These are phyloP conservation scores for Scomber japonicus DNA, from an alignment of 2,113 vertebrate species.

Conservation along the genomic window DNA sequence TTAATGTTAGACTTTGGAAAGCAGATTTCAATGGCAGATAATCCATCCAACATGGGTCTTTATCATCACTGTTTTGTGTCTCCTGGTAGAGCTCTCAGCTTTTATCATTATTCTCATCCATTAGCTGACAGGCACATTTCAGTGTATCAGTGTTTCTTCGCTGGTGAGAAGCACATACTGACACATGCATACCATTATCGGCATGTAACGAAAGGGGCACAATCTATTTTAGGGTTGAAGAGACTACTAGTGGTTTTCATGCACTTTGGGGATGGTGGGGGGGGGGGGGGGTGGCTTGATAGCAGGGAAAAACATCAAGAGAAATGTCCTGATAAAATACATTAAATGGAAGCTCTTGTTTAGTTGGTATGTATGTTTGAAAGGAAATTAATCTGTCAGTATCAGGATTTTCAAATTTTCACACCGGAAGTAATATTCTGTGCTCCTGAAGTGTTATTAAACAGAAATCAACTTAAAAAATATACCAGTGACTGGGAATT, in stretches of 20 bases:
- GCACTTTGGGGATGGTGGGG: background rate
- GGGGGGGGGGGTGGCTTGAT: too few species aligned
- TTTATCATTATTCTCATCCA: constrained; percentile 45
- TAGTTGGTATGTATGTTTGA: background rate
- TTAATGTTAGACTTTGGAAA: constrained; percentile 50
- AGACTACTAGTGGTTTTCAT: constrained; percentile 34
- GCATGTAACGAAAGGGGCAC: constrained; percentile 12
- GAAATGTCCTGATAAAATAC: constrained; percentile 14
- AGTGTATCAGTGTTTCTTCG: constrained; percentile 26
- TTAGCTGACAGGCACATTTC: constrained; percentile 49
- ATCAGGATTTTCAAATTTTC: background rate
- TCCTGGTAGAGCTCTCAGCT: constrained; percentile 22
- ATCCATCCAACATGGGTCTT: constrained; percentile 53
- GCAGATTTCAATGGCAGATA: constrained; percentile 36
- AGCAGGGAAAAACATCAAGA: constrained; percentile 24
- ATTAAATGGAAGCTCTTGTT: constrained; percentile 2
- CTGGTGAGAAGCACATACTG: constrained; percentile 10
- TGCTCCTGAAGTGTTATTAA: background rate
- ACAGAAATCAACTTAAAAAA: background rate
- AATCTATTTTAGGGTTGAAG: constrained; percentile 46
- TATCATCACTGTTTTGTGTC: constrained; percentile 33
- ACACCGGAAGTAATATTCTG: background rate
- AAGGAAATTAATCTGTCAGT: constrained; percentile 8
- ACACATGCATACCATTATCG: constrained; percentile 56
- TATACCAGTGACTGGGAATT: background rate